phyloP scores from a whole-genome alignment of 2,113 vertebrate species.

The Tetrax tetrax region DNA sequence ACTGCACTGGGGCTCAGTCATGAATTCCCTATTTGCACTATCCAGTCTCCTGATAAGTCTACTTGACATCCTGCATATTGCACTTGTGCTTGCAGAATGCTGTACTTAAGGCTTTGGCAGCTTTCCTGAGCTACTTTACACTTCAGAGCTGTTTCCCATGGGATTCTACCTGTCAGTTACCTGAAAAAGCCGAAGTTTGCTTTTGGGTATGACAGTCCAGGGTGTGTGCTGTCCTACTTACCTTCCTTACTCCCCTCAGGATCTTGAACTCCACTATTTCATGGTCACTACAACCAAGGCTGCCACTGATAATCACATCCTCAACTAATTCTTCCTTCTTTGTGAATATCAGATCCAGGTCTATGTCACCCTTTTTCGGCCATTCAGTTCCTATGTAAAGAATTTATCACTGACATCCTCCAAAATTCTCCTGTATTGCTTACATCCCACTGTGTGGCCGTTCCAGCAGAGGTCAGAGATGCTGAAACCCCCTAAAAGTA shows the following conservation, averaged over 20 bases:
- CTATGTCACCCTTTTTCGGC: background rate
- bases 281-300: background rate
- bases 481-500: background rate
- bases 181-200: background rate
- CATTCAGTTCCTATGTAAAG: background rate
- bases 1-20: background rate
- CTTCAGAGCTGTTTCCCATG: background rate
- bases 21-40: background rate
- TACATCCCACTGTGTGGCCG: background rate
- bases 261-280: background rate
- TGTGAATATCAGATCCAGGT: background rate
- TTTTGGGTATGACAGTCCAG: background rate
- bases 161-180: background rate
- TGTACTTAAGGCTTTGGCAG: background rate
- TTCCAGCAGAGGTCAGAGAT: background rate
- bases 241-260: background rate
- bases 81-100: background rate
- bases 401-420: background rate
- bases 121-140: background rate
- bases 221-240: background rate
- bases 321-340: background rate
- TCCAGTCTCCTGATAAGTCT: background rate
- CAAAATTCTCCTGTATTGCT: background rate
- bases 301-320: background rate
- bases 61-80: background rate